phyloP scores from a whole-genome alignment of 1,140 invertebrate genomes.

The Nasonia vitripennis region DNA sequence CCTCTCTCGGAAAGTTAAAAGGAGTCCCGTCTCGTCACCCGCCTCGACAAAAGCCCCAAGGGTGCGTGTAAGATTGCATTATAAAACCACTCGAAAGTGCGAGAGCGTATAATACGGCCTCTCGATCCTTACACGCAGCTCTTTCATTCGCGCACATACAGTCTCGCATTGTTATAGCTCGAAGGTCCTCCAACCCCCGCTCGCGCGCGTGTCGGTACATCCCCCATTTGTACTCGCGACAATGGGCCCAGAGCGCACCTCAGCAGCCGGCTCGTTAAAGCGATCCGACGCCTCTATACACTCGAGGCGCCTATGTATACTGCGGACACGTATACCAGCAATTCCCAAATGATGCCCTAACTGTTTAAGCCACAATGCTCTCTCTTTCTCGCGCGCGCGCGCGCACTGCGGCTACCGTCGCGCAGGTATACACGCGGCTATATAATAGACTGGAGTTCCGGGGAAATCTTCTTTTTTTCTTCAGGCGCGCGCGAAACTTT shows the following conservation, averaged over 20 bases:
- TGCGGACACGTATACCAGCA: background rate
- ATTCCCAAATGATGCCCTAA: conserved; percentile 41
- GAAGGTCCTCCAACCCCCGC: background rate
- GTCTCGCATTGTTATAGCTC: background rate
- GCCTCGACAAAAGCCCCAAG: conserved; percentile 7
- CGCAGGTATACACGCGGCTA: background rate
- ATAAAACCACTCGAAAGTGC: conserved; percentile 1
- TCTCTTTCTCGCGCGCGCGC: too few relatives aligned
- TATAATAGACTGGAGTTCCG: background rate
- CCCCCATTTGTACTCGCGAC: conserved; percentile 14
- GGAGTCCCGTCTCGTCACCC: background rate
- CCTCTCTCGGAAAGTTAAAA: conserved; percentile 24
- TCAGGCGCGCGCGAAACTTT: background rate
- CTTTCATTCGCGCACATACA: background rate
- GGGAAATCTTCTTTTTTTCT: background rate
- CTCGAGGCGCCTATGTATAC: conserved; percentile 12
- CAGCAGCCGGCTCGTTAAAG: conserved; percentile 39
- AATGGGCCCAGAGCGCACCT: background rate
- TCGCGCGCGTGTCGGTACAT: background rate
- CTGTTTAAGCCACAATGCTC: conserved; percentile 11
- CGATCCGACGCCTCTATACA: conserved; percentile 22
- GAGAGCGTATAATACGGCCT: background rate
- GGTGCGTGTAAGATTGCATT: conserved; percentile 13
- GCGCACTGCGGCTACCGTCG: background rate
- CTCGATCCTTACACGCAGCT: too few relatives aligned